Percentiles rank a stretch among this genome's conserved stretches.
Evolutionary conservation across 35 echinoderm and acorn worm genomes (phyloP).

Genomic region (Heliocidaris tuberculata): DNA sequence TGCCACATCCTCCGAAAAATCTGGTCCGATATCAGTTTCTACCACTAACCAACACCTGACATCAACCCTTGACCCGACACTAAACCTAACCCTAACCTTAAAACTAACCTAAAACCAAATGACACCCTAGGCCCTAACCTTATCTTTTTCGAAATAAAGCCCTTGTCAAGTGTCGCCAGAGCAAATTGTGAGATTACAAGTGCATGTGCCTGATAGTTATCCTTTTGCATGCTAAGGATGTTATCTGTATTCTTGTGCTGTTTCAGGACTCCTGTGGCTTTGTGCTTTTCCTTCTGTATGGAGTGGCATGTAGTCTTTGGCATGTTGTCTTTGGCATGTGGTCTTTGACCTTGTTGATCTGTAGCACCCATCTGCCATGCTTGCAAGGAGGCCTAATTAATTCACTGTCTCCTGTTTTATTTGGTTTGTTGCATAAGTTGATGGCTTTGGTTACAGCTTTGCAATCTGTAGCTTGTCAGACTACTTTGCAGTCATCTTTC

Average conservation of each 20-base stretch:
- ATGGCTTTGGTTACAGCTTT: neutral
- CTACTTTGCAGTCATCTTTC: neutral
- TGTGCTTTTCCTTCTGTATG: no score
- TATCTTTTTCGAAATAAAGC: neutral
- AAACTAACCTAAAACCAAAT: neutral
- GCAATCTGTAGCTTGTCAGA: neutral
- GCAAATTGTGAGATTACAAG: neutral
- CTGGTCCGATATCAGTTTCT: neutral
- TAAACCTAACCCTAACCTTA: neutral
- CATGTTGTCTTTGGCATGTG: neutral
- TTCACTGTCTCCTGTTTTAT: neutral
- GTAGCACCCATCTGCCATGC: neutral
- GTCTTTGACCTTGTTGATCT: neutral
- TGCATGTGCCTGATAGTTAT: neutral
- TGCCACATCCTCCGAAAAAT: neutral
- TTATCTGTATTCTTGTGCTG: neutral
- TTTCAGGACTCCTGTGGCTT: neutral
- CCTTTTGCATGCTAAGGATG: neutral
- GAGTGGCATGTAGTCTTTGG: neutral
- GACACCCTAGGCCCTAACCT: neutral
- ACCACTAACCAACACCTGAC: neutral
- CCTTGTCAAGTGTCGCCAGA: neutral
- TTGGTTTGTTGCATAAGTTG: neutral
- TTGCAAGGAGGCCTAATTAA: neutral
- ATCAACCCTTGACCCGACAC: neutral